Conservation (phyloP, 2,888 invertebrate species). For the Pseudoips prasinana region DNA sequence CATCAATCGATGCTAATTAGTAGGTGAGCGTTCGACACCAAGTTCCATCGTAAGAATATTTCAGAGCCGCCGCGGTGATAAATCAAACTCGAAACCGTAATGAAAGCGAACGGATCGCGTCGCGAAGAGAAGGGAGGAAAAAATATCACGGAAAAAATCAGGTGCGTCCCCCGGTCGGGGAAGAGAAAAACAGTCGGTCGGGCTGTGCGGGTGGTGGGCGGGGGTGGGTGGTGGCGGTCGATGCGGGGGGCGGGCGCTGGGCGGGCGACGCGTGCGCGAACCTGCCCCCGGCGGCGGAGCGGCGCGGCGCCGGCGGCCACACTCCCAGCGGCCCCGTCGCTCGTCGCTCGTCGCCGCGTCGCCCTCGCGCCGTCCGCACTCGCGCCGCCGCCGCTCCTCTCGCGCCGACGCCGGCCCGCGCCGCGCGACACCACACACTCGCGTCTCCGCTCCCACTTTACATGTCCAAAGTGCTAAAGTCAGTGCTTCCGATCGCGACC, state of each 20-base stretch:
- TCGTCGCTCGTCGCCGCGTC: conserved; percentile 43
- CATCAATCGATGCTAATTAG: conserved; percentile 76
- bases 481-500: conserved; percentile 77
- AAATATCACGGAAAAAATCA: conserved; percentile 83
- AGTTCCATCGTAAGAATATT: conserved; percentile 77
- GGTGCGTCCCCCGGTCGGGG: conserved; percentile 80
- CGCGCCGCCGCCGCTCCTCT: conserved; percentile 64
- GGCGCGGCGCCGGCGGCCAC: conserved; percentile 48
- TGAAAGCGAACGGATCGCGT: conserved; percentile 83
- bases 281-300: conserved; percentile 55
- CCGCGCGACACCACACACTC: conserved; percentile 58
- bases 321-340: conserved; percentile 51
- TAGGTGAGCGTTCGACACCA: conserved; percentile 75
- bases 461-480: conserved; percentile 78
- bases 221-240: conserved; percentile 70
- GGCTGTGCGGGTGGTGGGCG: conserved; percentile 54
- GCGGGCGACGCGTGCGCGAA: conserved; percentile 62
- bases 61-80: conserved; percentile 78
- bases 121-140: conserved; percentile 80
- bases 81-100: conserved; percentile 82
- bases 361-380: conserved; percentile 60
- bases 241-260: conserved; percentile 68
- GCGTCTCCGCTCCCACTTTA: conserved; percentile 66
- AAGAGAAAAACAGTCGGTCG: conserved; percentile 78
- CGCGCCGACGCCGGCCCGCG: conserved; percentile 72